A percentile compares a stretch with the other conserved stretches of the same genome.
Evolutionary conservation across 2,797 vertebrate species (phyloP).

Genomic region (Melopsittacus undulatus): DNA sequence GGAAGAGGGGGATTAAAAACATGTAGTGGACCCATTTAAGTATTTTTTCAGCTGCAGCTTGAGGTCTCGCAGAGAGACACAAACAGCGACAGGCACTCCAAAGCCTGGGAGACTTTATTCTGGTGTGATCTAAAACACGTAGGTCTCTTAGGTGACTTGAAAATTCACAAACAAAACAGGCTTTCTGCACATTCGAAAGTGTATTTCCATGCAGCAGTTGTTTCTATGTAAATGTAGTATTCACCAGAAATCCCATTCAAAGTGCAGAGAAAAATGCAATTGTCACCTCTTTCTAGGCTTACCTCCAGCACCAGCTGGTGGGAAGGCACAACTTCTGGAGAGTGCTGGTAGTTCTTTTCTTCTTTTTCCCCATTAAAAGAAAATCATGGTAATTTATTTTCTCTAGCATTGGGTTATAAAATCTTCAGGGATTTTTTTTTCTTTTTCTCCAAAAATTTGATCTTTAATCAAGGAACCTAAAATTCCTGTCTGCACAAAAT

Average conservation of each 20-base stretch:
- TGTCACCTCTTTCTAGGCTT: constrained; percentile 1
- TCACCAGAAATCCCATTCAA: neutral
- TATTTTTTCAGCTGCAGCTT: constrained; percentile 21
- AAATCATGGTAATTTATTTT: neutral
- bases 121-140: neutral
- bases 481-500: neutral
- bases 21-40: neutral
- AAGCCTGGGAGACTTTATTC: neutral
- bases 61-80: neutral
- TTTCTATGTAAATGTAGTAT: neutral
- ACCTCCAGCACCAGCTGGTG: neutral
- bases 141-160: neutral
- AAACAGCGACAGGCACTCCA: neutral
- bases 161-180: neutral
- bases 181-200: neutral
- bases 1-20: neutral
- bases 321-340: neutral
- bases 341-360: neutral
- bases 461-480: neutral
- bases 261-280: neutral
- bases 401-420: neutral
- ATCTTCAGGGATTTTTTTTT: neutral
- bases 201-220: neutral
- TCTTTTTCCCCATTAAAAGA: neutral
- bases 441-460: neutral